Evolutionary conservation across 2,888 invertebrate genomes (phyloP).

Genomic region (Tryphoninae sp.): DNA sequence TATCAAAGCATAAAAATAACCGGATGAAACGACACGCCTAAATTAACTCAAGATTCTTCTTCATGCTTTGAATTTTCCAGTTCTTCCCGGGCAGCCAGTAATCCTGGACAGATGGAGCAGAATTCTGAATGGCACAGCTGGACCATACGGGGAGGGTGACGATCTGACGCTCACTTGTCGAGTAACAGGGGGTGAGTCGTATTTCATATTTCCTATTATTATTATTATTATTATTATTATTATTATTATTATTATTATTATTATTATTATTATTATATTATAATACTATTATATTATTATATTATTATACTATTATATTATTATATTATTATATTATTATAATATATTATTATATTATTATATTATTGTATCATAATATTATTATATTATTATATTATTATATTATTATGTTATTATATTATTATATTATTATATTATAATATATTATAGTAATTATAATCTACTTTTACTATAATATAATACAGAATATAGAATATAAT

Average conservation of each 20-base stretch:
- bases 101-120: slow-evolving; percentile 93
- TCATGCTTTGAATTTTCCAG: slow-evolving; percentile 83
- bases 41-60: slow-evolving; percentile 7
- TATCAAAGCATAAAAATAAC: neutral
- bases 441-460: no score
- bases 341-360: no score
- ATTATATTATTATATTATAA: no score
- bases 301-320: no score
- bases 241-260: neutral
- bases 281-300: no score
- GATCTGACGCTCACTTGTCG: slow-evolving; percentile 93
- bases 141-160: slow-evolving; percentile 93
- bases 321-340: no score
- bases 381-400: no score
- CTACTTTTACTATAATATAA: no score
- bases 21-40: neutral
- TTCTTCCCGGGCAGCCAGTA: slow-evolving; percentile 93
- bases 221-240: neutral
- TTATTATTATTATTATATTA: no score
- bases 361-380: no score
- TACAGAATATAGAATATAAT: no score
- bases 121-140: slow-evolving; percentile 90
- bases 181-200: slow-evolving; percentile 90
- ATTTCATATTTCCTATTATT: slow-evolving; percentile 5
- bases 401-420: no score